Conservation (phyloP, 2,888 invertebrate species). For the Phlogophora meticulosa region DNA sequence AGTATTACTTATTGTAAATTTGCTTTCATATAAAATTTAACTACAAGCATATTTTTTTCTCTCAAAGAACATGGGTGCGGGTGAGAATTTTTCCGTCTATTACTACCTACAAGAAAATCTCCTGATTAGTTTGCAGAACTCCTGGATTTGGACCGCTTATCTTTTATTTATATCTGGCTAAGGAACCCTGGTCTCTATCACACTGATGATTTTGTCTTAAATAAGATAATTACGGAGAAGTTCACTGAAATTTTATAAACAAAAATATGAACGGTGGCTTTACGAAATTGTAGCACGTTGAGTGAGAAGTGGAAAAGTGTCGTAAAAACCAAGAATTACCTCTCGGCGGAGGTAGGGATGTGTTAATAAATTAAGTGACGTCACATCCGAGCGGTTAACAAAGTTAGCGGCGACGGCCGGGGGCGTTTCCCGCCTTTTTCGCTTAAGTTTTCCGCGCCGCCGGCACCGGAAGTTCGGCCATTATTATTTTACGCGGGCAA, state of each 20-base stretch:
- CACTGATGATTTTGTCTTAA: neutral
- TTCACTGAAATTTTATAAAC: neutral
- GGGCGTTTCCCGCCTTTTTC: conserved; percentile 90
- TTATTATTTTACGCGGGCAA: conserved; percentile 92
- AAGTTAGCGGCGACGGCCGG: conserved; percentile 85
- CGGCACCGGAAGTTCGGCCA: conserved; percentile 92
- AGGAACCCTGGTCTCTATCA: no score
- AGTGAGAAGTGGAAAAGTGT: conserved; percentile 82
- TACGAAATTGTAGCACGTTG: conserved; percentile 77
- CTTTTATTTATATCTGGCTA: no score
- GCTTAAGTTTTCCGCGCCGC: conserved; percentile 89
- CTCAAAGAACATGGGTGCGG: no score
- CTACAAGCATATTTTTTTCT: no score
- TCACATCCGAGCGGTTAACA: conserved; percentile 87
- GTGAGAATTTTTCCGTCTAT: no score
- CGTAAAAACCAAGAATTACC: conserved; percentile 82
- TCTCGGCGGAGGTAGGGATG: conserved; percentile 81
- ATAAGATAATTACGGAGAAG: no score
- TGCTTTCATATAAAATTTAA: no score
- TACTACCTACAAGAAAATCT: no score
- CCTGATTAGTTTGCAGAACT: no score
- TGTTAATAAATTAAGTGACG: conserved; percentile 91
- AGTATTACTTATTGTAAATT: no score
- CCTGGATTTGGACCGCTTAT: no score
- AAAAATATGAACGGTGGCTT: conserved; percentile 48